Conservation (phyloP, 2,113 vertebrate genomes). For the Cranoglanis bouderius region DNA sequence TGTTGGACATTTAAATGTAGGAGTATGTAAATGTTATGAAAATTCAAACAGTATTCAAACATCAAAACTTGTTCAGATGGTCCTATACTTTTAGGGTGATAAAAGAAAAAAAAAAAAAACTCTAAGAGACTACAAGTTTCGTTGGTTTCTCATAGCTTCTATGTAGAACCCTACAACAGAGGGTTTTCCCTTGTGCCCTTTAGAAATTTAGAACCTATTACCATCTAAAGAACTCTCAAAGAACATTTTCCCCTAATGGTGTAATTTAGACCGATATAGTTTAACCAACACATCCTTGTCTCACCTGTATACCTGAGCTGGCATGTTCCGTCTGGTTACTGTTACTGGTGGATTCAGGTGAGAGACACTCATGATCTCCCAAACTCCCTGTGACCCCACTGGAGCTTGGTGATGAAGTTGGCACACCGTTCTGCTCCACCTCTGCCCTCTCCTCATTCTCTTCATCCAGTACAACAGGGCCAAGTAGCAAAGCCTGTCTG, state of each 20-base stretch:
- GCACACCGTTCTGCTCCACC: conserved; percentile 59
- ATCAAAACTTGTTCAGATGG: not conserved
- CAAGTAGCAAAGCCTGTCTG: conserved; percentile 73
- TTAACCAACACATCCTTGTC: not conserved
- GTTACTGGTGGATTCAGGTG: conserved; percentile 74
- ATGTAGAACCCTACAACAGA: not conserved
- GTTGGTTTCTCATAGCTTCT: not conserved
- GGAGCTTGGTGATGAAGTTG: conserved; percentile 70
- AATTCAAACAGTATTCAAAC: not conserved
- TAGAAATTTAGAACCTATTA: not conserved
- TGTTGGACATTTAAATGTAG: not conserved
- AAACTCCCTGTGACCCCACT: conserved; percentile 76
- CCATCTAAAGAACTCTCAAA: not conserved
- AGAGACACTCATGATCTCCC: conserved; percentile 72
- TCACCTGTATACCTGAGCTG: conserved; percentile 76
- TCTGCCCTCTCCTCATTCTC: conserved; percentile 58
- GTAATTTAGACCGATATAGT: too few relatives aligned
- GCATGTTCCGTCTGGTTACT: conserved; percentile 72
- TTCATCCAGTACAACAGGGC: conserved; percentile 70
- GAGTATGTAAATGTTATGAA: not conserved
- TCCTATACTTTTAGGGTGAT: not conserved
- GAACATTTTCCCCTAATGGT: not conserved
- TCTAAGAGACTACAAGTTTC: not conserved
- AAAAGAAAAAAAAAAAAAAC: not conserved
- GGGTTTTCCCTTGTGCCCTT: not conserved